A percentile compares a stretch with the other conserved stretches of the same genome.
Conservation (phyloP, 2,113 vertebrate species). For the Ailurus styani region DNA sequence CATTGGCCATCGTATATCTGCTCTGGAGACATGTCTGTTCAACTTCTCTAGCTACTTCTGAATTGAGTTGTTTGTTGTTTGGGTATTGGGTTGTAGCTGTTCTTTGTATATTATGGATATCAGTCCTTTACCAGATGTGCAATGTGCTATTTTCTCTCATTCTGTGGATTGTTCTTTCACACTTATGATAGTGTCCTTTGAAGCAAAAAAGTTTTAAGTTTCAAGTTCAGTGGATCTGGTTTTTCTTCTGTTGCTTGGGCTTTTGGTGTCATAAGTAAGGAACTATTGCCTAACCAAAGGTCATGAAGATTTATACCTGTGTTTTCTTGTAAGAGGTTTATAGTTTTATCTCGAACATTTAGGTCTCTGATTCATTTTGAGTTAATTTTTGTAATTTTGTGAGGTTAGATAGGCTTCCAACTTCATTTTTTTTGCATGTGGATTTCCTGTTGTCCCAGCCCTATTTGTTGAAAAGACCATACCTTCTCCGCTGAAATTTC, state of each 20-base stretch:
- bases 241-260: not conserved
- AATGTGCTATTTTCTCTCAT: not conserved
- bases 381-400: not conserved
- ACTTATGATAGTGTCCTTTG: not conserved
- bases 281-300: not conserved
- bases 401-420: not conserved
- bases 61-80: not conserved
- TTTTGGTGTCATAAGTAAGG: not conserved
- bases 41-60: not conserved
- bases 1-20: not conserved
- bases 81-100: not conserved
- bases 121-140: not conserved
- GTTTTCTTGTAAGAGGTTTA: not conserved
- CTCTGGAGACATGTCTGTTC: not conserved
- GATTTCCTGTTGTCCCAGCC: not conserved
- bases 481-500: not conserved
- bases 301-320: not conserved
- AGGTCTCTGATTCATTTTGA: not conserved
- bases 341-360: not conserved
- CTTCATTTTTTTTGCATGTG: not conserved
- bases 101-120: not conserved
- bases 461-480: not conserved
- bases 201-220: not conserved
- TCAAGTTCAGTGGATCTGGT: not conserved
- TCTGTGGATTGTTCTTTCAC: not conserved